Evolutionary conservation across 2,888 invertebrate genomes (phyloP), one percentile per base, ranked within the genome.

Genomic region (Drosophila parthenogenetica): DNA sequence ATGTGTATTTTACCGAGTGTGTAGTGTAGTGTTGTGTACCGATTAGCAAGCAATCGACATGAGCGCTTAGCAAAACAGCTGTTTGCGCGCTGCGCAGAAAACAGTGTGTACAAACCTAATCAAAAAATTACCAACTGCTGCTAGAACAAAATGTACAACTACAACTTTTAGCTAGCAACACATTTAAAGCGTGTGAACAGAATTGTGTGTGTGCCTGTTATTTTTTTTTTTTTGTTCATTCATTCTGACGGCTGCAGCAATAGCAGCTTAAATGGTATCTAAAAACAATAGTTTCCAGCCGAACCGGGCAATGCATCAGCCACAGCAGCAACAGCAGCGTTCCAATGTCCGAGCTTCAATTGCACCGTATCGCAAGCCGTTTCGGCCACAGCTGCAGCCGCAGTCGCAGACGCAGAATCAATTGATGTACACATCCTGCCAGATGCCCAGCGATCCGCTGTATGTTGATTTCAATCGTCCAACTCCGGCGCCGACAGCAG

Each of bases 401-500:
- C 29, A 29, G 29, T 29, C 29, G 2, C 29, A 29, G 29, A 8
- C 13, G 35, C 77, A 72, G 51, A 87, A 84, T 22, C 87, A 87
- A 58, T 83, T 90, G 37, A 91, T 92, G 90, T 92, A 91, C 75
- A 88, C 90, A 65, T 89, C 91, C 59, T 90, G 89, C 67, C 92
- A 92, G 71, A 92, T 92, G 77, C 92, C 92, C 29, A 92, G 91
- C 65, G 92, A 92, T 82, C 91, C 92, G 2, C 91, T 92, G 0
- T 92, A 92, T 64, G 90, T 92, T 69, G 92, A 92, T 69, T 92
- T 92, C 37, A 92, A 91, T 63, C 90, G 90, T 22, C 49, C 92
- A 35, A 74, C 87, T 3, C 89, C 91, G 43, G 82, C 82, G 19
- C 48, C 53, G 5, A 46, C 35, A n/a, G 19, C 40, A n/a, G 19